Evolutionary conservation across 1,140 invertebrate genomes (phyloP), one percentile per base, ranked within the genome.

Genomic region (Drusus annulatus): DNA sequence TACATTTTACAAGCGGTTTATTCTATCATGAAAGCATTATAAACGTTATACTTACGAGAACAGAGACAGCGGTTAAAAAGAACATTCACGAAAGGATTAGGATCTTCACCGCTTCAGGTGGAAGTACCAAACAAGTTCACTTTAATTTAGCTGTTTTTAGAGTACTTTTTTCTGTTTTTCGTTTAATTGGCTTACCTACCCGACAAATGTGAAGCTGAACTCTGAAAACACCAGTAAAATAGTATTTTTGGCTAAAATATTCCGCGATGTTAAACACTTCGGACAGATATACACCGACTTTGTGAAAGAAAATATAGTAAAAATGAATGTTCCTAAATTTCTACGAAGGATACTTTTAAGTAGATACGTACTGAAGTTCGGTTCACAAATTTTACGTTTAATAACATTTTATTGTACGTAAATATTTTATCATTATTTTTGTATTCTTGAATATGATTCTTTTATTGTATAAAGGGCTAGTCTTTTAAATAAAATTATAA

Each of bases 71-170:
- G 19, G 23, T 71, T 56, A 25, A 74, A 80, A 80, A 80, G 68
- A 80, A 80, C 78, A 80, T 80, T 80, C 78, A 80, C 68, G 58
- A 75, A 52, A 13, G 25, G 28, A 68, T 78, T 23, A 6, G 13
- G 63, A 10, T 50, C 13, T 10, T 17, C 65, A 17, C 68, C 17
- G 62, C 21, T 25, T 65, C 25, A 31, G 23, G 62, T 21, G 28
- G 10, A 65, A 25, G 21, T 28, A 65, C 21, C 25, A 25, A 10
- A 16, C 21, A 63, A 25, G 1, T 1, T 65, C 15, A 16, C 25
- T 45, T 45, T 45, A 45, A 45, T 45, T 45, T 36, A 4, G 31
- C 31, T 36, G 31, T 36, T 3, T 36, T 36, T 36, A 36, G 31
- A 4, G 5, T 36, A 36, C 8, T 0, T 36, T 36, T 1, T 45